phyloP scores from a whole-genome alignment of 2,888 invertebrate genomes.

The Mechanitis mazaeus region DNA sequence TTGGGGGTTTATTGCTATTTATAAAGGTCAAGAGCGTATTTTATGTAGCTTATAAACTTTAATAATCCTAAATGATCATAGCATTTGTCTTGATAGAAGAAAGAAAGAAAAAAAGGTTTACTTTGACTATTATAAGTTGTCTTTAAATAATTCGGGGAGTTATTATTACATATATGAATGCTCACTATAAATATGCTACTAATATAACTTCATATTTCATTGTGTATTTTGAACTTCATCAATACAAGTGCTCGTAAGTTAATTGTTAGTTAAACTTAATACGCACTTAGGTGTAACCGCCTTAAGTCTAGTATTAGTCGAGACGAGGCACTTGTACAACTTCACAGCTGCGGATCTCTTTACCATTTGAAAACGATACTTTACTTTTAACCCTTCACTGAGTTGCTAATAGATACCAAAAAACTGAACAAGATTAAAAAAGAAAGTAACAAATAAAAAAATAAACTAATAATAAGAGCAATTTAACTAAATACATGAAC shows the following conservation, averaged over 20 bases:
- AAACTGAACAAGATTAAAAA: no score
- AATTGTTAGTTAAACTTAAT: constrained; percentile 29
- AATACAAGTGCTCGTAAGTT: constrained; percentile 19
- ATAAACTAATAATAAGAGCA: no score
- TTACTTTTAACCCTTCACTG: constrained; percentile 41
- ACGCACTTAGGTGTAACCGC: constrained; percentile 29
- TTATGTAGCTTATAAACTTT: neutral
- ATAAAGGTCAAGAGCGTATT: constrained; percentile 4
- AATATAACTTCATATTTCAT: no score
- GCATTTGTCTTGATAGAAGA: no score
- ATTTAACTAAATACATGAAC: neutral
- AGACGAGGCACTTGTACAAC: constrained; percentile 51
- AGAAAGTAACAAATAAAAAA: no score
- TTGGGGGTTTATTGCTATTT: constrained; percentile 7
- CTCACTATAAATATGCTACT: no score
- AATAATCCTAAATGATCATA: no score
- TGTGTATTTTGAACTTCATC: neutral
- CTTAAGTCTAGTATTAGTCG: constrained; percentile 32
- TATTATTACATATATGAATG: no score
- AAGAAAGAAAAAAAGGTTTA: no score
- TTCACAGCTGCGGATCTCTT: constrained; percentile 47
- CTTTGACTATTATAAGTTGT: no score
- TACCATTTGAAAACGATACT: constrained; percentile 43
- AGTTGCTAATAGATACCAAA: constrained; percentile 5
- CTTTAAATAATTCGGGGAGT: no score